phyloP scores from a whole-genome alignment of 2,888 invertebrate genomes.

The Acronicta leporina region DNA sequence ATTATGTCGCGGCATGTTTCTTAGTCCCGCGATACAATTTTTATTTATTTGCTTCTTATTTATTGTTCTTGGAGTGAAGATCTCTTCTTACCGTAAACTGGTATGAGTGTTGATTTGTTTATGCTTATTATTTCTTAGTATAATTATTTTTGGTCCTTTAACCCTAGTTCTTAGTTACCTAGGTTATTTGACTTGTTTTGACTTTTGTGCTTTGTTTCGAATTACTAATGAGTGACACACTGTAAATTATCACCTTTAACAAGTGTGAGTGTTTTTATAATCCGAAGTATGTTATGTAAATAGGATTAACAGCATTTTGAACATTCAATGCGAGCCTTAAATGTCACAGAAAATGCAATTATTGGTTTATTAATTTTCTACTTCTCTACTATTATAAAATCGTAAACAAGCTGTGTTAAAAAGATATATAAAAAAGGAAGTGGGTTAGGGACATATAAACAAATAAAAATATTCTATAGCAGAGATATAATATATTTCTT shows the following conservation, averaged over 20 bases:
- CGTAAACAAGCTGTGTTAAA: no score
- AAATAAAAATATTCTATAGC: no score
- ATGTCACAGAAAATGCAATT: no score
- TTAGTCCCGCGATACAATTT: not conserved
- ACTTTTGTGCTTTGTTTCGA: not conserved
- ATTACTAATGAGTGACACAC: not conserved
- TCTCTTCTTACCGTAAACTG: constrained; percentile 60
- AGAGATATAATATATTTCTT: no score
- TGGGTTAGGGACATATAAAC: no score
- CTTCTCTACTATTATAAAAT: no score
- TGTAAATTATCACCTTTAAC: no score
- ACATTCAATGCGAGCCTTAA: no score
- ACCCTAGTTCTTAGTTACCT: constrained; percentile 19
- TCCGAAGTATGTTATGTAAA: no score
- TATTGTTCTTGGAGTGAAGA: constrained; percentile 61
- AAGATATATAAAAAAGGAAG: no score
- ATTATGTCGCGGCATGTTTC: not conserved
- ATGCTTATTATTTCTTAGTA: not conserved
- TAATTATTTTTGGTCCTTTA: constrained; percentile 2
- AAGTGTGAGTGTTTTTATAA: not conserved
- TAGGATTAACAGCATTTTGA: no score
- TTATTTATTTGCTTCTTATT: constrained; percentile 31
- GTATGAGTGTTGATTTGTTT: constrained; percentile 47
- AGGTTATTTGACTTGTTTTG: constrained; percentile 2
- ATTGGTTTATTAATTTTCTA: no score